Evolutionary conservation across 2,797 vertebrate species (phyloP).

Genomic region (Podarcis lilfordi): DNA sequence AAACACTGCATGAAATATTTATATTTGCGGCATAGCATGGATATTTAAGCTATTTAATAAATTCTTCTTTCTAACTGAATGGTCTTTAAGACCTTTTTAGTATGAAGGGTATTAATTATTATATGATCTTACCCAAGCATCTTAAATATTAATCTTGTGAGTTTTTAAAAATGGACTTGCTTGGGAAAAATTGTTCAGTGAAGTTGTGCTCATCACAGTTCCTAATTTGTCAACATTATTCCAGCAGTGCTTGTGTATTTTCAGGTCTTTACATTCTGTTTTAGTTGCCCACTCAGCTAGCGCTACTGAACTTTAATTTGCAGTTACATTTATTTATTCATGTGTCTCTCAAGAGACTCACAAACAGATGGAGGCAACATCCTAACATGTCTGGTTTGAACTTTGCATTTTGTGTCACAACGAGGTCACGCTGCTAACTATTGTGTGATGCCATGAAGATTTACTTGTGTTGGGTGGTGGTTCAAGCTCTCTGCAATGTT

Average conservation of each 20-base stretch:
- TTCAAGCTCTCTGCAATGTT: slow-evolving; percentile 1
- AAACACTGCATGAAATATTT: neutral
- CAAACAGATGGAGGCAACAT: neutral
- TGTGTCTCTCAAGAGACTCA: neutral
- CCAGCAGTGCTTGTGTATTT: slow-evolving; percentile 15
- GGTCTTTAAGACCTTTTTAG: neutral
- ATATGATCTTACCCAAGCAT: neutral
- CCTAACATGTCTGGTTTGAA: neutral
- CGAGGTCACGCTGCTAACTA: neutral
- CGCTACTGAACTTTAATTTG: neutral
- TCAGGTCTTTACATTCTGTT: neutral
- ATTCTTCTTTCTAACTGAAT: neutral
- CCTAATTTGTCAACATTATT: neutral
- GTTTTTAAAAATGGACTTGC: neutral
- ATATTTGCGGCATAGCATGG: neutral
- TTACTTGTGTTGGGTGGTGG: slow-evolving; percentile 23
- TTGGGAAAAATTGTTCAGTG: neutral
- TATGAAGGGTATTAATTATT: neutral
- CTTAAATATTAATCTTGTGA: neutral
- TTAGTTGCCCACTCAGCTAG: neutral
- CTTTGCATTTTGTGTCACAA: neutral
- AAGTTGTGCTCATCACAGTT: neutral
- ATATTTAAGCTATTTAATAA: neutral
- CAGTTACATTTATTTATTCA: neutral
- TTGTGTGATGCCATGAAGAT: neutral